phyloP scores from a whole-genome alignment of 1,140 invertebrate genomes.

The Drepana arcuata region DNA sequence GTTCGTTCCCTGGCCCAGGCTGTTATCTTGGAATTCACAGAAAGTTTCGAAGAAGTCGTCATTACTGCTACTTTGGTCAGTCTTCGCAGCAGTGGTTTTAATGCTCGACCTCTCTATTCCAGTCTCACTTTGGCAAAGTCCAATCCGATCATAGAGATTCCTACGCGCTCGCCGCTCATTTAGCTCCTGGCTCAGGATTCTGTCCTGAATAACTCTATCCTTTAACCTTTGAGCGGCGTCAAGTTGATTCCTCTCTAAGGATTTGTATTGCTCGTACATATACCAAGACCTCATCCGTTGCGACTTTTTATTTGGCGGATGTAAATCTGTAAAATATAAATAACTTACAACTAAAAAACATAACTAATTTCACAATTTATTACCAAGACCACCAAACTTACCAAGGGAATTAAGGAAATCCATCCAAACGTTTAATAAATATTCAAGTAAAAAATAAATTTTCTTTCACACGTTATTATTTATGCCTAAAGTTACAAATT shows the following conservation, averaged over 20 bases:
- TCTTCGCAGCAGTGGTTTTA: slow-evolving; percentile 11
- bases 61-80: slow-evolving; percentile 14
- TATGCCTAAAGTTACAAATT: too few relatives aligned
- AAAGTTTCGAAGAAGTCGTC: slow-evolving; percentile 46
- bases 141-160: slow-evolving; percentile 26
- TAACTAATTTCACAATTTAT: neutral
- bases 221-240: slow-evolving; percentile 45
- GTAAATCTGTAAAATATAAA: slow-evolving; percentile 28
- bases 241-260: slow-evolving; percentile 47
- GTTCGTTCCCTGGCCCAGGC: neutral
- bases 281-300: slow-evolving; percentile 57
- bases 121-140: slow-evolving; percentile 26
- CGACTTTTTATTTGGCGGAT: slow-evolving; percentile 34
- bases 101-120: slow-evolving; percentile 13
- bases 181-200: slow-evolving; percentile 40
- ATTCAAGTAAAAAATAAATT: too few relatives aligned
- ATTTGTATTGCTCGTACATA: slow-evolving; percentile 56
- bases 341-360: slow-evolving; percentile 1
- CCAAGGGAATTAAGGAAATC: slow-evolving; percentile 39
- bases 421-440: too few relatives aligned
- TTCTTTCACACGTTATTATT: too few relatives aligned
- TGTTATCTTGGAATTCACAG: slow-evolving; percentile 27
- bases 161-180: slow-evolving; percentile 37
- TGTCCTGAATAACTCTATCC: slow-evolving; percentile 41
- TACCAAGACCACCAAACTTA: slow-evolving; percentile 11